A percentile compares a stretch with the other conserved stretches of the same genome.
These are phyloP conservation scores for Platygyra sinensis DNA, from an alignment of 64 coral and sea anemone genomes.

Conservation along the genomic window DNA sequence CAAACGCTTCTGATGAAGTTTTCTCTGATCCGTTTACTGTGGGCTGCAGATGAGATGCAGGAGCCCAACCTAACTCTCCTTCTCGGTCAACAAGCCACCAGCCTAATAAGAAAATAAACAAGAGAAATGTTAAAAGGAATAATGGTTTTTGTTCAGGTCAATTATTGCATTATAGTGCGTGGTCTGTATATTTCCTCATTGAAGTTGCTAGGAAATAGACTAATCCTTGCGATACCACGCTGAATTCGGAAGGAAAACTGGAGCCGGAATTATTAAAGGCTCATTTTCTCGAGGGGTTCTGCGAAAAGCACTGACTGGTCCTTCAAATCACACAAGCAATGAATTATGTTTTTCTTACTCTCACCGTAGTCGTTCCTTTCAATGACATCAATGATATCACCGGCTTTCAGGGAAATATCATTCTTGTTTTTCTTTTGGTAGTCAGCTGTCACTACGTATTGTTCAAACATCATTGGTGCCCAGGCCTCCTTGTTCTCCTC, in stretches of 20 bases:
- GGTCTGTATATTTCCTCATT: too few species aligned
- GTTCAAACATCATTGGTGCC: constrained; percentile 54
- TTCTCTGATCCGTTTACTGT: constrained; percentile 30
- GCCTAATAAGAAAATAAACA: constrained; percentile 35
- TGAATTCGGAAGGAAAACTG: too few species aligned
- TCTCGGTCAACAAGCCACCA: constrained; percentile 99
- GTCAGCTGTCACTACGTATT: constrained; percentile 60
- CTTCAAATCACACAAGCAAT: too few species aligned
- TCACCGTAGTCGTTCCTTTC: constrained; percentile 61
- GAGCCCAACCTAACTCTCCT: constrained; percentile 94
- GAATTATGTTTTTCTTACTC: too few species aligned
- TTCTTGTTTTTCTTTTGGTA: constrained; percentile 68
- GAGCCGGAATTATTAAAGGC: too few species aligned
- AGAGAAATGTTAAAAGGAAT: not conserved
- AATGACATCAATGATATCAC: constrained; percentile 59
- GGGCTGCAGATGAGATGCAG: constrained; percentile 87
- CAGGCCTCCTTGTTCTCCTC: constrained; percentile 13
- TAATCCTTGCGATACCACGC: too few species aligned
- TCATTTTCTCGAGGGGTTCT: too few species aligned
- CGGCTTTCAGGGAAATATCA: constrained; percentile 51
- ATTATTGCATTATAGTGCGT: too few species aligned
- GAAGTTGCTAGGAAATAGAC: too few species aligned
- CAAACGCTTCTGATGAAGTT: not conserved
- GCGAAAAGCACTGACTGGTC: too few species aligned
- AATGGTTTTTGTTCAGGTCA: too few species aligned